These are phyloP conservation scores for Synaphobranchus kaupii DNA, from an alignment of 2,797 vertebrate genomes.

Conservation along the genomic window DNA sequence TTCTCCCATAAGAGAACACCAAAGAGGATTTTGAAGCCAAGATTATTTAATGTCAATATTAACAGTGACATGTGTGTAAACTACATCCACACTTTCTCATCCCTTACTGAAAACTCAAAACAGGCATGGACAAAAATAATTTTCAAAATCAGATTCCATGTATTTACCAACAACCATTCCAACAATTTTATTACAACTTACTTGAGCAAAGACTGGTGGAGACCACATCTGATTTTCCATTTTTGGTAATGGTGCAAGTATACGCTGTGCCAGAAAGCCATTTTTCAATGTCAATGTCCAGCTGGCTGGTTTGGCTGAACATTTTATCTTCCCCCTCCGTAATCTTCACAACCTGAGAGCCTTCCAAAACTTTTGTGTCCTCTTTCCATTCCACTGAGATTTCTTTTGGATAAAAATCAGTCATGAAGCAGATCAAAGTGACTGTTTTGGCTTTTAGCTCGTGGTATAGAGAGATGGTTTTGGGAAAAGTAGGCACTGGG, in stretches of 20 bases:
- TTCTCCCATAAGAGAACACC: background rate
- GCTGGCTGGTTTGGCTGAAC: slow-evolving; percentile 52
- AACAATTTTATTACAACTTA: slow-evolving; percentile 47
- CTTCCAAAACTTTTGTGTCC: fast-evolving
- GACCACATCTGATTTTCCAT: fast-evolving
- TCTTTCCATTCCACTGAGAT: slow-evolving; percentile 52
- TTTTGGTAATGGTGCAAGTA: slow-evolving; percentile 47
- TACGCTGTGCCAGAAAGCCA: slow-evolving; percentile 42
- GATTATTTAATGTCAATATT: no score
- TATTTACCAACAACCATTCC: background rate
- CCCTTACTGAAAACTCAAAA: no score
- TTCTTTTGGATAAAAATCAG: slow-evolving; percentile 45
- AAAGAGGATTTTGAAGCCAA: no score
- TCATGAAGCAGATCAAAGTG: slow-evolving; percentile 61
- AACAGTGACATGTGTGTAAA: no score
- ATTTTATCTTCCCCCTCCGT: fast-evolving
- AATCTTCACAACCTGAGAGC: fast-evolving
- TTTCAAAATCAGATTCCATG: background rate
- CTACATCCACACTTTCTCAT: no score
- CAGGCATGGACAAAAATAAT: slow-evolving; percentile 14
- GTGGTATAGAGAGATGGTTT: background rate
- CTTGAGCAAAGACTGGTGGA: slow-evolving; percentile 51
- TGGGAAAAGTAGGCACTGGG: background rate
- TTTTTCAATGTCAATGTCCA: slow-evolving; percentile 32
- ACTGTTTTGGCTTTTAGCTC: background rate